These are phyloP conservation scores for Eulithis testata DNA, from an alignment of 2,888 invertebrate species.

Conservation along the genomic window DNA sequence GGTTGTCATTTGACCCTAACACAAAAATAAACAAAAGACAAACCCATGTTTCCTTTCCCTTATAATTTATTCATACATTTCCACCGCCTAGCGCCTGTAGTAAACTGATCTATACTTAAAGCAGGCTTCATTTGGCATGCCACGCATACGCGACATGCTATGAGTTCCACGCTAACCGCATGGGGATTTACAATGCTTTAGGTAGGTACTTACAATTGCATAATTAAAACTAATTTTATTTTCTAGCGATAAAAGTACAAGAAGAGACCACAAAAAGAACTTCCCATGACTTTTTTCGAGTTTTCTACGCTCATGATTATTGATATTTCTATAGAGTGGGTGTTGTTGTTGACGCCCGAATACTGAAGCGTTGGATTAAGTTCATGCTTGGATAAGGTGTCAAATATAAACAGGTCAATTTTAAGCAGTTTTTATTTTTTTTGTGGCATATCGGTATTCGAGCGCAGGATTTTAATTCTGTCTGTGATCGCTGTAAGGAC, in stretches of 20 bases:
- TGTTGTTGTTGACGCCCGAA: no score
- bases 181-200: constrained; percentile 3
- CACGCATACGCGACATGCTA: constrained; percentile 15
- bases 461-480: no score
- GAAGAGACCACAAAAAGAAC: background rate
- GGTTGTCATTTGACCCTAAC: constrained; percentile 14
- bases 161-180: constrained; percentile 22
- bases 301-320: no score
- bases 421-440: no score
- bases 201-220: constrained; percentile 10
- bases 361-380: no score
- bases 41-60: constrained; percentile 10
- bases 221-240: constrained; percentile 17
- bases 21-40: constrained; percentile 18
- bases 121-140: constrained; percentile 13
- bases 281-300: background rate
- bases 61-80: constrained; percentile 23
- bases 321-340: no score
- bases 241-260: background rate
- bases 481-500: no score
- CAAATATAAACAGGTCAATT: no score
- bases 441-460: no score
- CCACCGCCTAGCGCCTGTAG: constrained; percentile 1
- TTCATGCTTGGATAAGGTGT: no score
- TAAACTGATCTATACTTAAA: constrained; percentile 1